A percentile compares a stretch with the other conserved stretches of the same genome.
These are phyloP conservation scores for Plemyria rubiginata DNA, from an alignment of 2,888 invertebrate genomes.

Conservation along the genomic window DNA sequence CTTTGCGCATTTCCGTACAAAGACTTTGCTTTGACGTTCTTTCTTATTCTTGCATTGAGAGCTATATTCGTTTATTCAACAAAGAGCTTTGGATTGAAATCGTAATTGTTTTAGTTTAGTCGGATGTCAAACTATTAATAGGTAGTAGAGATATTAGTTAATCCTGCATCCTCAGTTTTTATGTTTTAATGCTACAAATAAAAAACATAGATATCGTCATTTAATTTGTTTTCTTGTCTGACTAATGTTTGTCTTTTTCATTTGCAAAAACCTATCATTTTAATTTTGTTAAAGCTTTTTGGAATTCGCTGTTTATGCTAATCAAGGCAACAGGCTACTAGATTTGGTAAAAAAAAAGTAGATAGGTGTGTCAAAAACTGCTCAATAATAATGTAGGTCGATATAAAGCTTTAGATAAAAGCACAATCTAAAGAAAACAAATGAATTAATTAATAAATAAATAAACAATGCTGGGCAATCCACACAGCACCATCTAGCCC, in stretches of 20 bases:
- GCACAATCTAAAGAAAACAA: not conserved
- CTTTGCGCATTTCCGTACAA: conserved; percentile 25
- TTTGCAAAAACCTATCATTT: too few species aligned
- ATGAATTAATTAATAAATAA: too few species aligned
- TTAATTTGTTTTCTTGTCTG: too few species aligned
- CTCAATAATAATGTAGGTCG: not conserved
- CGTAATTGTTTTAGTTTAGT: conserved; percentile 26
- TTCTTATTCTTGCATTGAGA: conserved; percentile 16
- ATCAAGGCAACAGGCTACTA: too few species aligned
- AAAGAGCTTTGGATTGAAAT: conserved; percentile 24
- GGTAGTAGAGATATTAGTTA: not conserved
- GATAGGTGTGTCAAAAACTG: not conserved
- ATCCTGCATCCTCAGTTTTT: not conserved
- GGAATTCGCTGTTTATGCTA: too few species aligned
- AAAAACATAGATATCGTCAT: too few species aligned
- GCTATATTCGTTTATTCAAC: conserved; percentile 28
- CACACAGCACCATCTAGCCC: too few species aligned
- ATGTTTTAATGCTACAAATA: too few species aligned
- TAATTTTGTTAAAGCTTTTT: too few species aligned
- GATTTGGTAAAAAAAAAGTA: too few species aligned
- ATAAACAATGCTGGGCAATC: too few species aligned
- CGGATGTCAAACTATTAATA: conserved; percentile 4
- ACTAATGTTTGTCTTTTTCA: too few species aligned
- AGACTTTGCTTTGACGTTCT: conserved; percentile 26
- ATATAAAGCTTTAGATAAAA: not conserved